Evolutionary conservation across 2,797 vertebrate genomes (phyloP).

Genomic region (Helicolenus hilgendorfi): DNA sequence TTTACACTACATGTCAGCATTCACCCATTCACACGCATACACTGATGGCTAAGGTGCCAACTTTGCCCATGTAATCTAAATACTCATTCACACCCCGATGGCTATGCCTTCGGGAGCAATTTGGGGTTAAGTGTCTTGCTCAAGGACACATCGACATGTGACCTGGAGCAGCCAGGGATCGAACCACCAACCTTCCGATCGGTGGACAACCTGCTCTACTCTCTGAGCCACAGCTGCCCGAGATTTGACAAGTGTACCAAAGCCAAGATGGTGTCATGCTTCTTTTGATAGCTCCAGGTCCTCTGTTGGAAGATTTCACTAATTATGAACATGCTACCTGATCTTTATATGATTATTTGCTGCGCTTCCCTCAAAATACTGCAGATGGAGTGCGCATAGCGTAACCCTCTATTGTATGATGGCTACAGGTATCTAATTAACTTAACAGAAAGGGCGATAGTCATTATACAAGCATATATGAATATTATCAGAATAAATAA

Average conservation of each 20-base stretch:
- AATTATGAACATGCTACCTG: neutral
- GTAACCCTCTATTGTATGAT: neutral
- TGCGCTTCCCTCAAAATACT: neutral
- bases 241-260: neutral
- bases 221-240: no score
- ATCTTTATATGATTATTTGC: neutral
- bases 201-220: no score
- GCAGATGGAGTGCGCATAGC: neutral
- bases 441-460: neutral
- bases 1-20: no score
- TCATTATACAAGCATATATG: neutral
- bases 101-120: no score
- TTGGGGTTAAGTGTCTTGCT: no score
- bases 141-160: no score
- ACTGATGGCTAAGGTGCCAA: no score
- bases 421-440: neutral
- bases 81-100: no score
- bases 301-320: neutral
- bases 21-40: no score
- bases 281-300: neutral
- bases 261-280: neutral
- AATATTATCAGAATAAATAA: neutral
- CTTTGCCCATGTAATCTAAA: no score
- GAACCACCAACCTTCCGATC: no score
- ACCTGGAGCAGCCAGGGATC: no score